A percentile compares a stretch with the other conserved stretches of the same genome.
Evolutionary conservation across 2,888 invertebrate species (phyloP).

Genomic region (Leucoptera coffeella): DNA sequence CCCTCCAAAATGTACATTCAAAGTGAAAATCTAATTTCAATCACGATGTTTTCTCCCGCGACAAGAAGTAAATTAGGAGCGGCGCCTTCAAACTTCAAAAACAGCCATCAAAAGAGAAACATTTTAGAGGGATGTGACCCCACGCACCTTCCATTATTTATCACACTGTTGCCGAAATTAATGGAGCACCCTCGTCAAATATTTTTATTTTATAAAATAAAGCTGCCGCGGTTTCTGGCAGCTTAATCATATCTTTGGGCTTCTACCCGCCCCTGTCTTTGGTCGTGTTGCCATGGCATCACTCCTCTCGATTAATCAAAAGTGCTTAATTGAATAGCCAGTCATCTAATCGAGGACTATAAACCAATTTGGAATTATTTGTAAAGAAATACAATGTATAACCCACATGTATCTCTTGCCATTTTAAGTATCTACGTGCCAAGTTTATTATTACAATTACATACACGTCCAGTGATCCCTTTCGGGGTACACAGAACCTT

Average conservation of each 20-base stretch:
- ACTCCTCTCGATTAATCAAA: too few relatives aligned
- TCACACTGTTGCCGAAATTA: constrained; percentile 51
- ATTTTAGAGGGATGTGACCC: constrained; percentile 24
- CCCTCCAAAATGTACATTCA: neutral
- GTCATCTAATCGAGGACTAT: too few relatives aligned
- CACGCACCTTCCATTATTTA: constrained; percentile 51
- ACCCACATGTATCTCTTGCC: too few relatives aligned
- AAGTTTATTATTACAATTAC: too few relatives aligned
- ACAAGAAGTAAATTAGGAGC: constrained; percentile 46
- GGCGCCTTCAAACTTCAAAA: constrained; percentile 48
- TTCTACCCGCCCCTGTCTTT: constrained; percentile 4
- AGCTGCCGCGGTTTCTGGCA: constrained; percentile 27
- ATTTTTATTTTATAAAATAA: constrained; percentile 48
- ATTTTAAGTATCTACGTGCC: too few relatives aligned
- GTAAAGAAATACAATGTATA: too few relatives aligned
- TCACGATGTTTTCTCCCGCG: constrained; percentile 10
- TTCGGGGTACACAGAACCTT: too few relatives aligned
- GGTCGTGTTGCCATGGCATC: too few relatives aligned
- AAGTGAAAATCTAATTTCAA: neutral
- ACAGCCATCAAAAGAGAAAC: constrained; percentile 23
- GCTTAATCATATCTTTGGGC: constrained; percentile 47
- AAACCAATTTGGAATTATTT: too few relatives aligned
- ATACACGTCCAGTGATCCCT: too few relatives aligned
- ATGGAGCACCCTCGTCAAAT: constrained; percentile 49
- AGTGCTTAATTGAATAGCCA: too few relatives aligned